Percentiles rank a stretch among this genome's conserved stretches.
Evolutionary conservation across 2,797 vertebrate genomes (phyloP).

Genomic region (Darevskia mixta): DNA sequence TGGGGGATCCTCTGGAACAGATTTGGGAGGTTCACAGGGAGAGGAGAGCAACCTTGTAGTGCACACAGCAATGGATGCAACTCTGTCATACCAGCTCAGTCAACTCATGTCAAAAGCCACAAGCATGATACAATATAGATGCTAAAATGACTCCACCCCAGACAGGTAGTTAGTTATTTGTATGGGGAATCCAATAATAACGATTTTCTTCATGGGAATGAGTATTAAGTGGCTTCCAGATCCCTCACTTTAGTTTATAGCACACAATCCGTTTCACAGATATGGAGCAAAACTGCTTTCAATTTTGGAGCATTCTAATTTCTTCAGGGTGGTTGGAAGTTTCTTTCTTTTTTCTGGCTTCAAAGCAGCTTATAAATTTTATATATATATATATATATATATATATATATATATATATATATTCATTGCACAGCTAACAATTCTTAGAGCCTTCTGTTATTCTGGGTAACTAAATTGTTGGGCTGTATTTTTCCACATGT

Average conservation of each 20-base stretch:
- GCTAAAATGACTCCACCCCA: neutral
- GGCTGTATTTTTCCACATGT: neutral
- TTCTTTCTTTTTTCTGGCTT: neutral
- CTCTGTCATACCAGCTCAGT: neutral
- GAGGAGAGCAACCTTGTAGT: too few species aligned
- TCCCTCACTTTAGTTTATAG: too few species aligned
- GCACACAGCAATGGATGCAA: too few species aligned
- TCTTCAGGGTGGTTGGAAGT: neutral
- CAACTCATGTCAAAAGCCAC: neutral
- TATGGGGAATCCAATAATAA: neutral
- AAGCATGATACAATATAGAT: neutral
- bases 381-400: too few species aligned
- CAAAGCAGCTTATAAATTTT: neutral
- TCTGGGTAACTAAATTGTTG: accelerated
- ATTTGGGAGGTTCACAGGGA: too few species aligned
- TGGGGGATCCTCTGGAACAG: too few species aligned
- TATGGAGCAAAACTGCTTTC: neutral
- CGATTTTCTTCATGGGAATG: neutral
- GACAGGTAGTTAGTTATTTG: neutral
- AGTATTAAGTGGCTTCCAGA: neutral
- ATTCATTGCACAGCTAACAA: neutral
- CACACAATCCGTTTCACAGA: neutral
- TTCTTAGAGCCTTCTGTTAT: neutral
- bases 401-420: too few species aligned
- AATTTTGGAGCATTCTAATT: neutral